Evolutionary conservation across 2,113 vertebrate genomes (phyloP), one percentile per base, ranked within the genome.

Genomic region (Pleuronectes platessa): DNA sequence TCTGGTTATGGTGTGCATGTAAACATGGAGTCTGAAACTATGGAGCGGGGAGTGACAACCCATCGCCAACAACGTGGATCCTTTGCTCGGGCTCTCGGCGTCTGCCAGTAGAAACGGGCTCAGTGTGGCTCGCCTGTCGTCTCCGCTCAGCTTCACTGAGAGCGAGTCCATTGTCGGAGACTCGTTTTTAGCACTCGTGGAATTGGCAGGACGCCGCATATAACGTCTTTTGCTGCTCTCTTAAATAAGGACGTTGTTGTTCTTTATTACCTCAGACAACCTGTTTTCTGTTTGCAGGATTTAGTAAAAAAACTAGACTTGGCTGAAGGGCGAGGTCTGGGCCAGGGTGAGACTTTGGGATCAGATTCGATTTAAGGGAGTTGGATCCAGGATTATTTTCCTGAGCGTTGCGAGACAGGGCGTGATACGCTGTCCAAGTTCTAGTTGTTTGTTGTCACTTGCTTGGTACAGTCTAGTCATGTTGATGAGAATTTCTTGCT

Each of bases 141-240:
- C 31, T 31, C 6, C 31, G 31, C 31, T 31, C 31, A 31, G 31
- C 31, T 6, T 7, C 31, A 7, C 31, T 1, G 6, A 31, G 31
- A 7, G 35, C 35, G 35, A 37, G 8, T 37, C 35, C 35, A 37
- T 37, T 37, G 35, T 37, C 35, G 9, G 45, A 37, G 59, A 68
- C 64, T 71, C 23, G 31, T 76, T 86, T 66, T 74, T 31, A 59
- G 18, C 31, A 64, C 35, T 55, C 20, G 2, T 56, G 10, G 26
- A 51, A 24, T 37, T 35, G 63, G 42, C 23, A 31, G 61, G 61
- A 53, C 31, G 31, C 31, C 31, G 31, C 6, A 31, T 31, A 6
- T 51, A 53, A 68, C 18, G 53, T 71, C 21, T 66, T 20, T 51
- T 55, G 47, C 18, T 18, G 26, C 65, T 17, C 61, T 61, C 40